Evolutionary conservation across 2,888 invertebrate genomes (phyloP).

Genomic region (Leucozona laternaria): DNA sequence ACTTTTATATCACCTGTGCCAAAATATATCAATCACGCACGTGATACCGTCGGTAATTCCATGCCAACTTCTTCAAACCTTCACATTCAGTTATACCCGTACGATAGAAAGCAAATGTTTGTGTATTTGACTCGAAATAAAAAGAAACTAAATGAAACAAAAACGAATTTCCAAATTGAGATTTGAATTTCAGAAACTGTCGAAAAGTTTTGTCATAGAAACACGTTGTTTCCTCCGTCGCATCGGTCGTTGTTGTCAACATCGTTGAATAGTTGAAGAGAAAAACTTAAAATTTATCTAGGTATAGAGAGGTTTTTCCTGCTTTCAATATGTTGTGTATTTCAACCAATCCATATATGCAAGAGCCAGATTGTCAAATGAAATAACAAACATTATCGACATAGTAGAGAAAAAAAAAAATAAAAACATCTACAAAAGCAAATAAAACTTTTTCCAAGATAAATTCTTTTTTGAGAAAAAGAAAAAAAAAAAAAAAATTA

Average conservation of each 20-base stretch:
- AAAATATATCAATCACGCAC: conserved; percentile 56
- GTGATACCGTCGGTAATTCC: conserved; percentile 17
- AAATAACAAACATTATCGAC: conserved; percentile 49
- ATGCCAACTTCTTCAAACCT: conserved; percentile 13
- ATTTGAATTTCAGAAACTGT: conserved; percentile 64
- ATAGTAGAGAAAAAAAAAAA: conserved; percentile 15
- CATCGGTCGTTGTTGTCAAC: conserved; percentile 3
- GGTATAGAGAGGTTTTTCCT: conserved; percentile 7
- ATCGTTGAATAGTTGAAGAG: conserved; percentile 32
- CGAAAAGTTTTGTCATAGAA: conserved; percentile 46
- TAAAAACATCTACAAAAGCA: conserved; percentile 22
- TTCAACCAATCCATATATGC: conserved; percentile 22
- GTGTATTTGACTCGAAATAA: conserved; percentile 27
- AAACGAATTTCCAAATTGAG: conserved; percentile 50
- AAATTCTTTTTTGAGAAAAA: conserved; percentile 39
- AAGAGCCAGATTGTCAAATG: conserved; percentile 40
- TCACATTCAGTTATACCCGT: background rate
- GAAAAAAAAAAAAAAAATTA: background rate
- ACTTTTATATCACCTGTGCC: conserved; percentile 52
- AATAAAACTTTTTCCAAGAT: conserved; percentile 49
- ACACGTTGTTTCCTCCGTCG: conserved; percentile 29
- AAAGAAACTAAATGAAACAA: conserved; percentile 27
- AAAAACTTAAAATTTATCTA: conserved; percentile 23
- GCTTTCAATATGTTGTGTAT: conserved; percentile 31
- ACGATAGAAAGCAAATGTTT: background rate